Conservation (phyloP, 1,140 invertebrate genomes). For the Lepidostoma basale region DNA sequence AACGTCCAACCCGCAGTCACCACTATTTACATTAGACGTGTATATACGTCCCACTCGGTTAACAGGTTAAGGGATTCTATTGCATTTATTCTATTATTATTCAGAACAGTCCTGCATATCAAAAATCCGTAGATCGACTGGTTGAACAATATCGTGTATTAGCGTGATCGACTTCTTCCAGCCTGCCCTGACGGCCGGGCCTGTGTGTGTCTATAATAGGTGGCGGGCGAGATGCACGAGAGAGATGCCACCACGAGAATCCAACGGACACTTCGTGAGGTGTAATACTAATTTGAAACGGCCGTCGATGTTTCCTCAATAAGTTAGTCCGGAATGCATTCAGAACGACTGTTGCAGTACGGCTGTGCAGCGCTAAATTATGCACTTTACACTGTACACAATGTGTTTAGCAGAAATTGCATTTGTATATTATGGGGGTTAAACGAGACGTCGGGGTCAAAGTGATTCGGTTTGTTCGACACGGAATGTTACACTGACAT, state of each 20-base stretch:
- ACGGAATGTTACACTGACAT: background rate
- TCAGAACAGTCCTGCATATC: too few relatives aligned
- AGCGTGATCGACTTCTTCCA: too few relatives aligned
- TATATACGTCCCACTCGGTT: too few relatives aligned
- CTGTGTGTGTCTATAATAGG: constrained; percentile 10
- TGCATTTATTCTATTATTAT: too few relatives aligned
- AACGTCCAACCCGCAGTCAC: too few relatives aligned
- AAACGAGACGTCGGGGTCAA: background rate
- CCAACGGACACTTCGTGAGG: constrained; percentile 41
- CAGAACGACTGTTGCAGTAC: background rate
- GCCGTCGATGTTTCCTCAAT: constrained; percentile 33
- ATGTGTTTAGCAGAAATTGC: constrained; percentile 10
- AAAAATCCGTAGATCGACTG: too few relatives aligned
- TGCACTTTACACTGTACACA: constrained; percentile 11
- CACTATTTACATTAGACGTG: too few relatives aligned
- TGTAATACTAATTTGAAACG: constrained; percentile 37
- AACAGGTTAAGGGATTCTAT: too few relatives aligned
- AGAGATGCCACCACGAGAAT: constrained; percentile 33
- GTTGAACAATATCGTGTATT: too few relatives aligned
- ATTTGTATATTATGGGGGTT: background rate
- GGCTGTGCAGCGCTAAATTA: constrained; percentile 1
- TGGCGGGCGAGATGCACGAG: constrained; percentile 39
- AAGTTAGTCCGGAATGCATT: constrained; percentile 11
- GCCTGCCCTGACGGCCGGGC: too few relatives aligned
- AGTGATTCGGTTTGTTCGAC: background rate